Evolutionary conservation across 2,888 invertebrate genomes (phyloP), one percentile per base, ranked within the genome.

Genomic region (Galerucella pusilla): DNA sequence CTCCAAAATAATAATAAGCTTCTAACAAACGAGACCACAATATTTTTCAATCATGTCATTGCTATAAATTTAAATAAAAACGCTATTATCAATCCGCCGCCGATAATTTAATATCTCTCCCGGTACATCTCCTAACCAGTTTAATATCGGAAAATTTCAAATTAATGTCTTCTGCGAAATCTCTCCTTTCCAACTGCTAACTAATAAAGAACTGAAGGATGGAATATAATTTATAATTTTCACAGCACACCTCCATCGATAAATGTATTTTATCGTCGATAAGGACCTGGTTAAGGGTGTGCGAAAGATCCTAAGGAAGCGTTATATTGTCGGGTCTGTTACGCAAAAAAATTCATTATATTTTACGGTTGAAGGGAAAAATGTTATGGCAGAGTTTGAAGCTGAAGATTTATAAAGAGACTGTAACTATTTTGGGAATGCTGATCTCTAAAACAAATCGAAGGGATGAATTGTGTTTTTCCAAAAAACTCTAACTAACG

Each of bases 141-240:
- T 72, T 74, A 78, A 79, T 83, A 85, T 85, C 82, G 83, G 82
- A 84, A 84, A 63, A 83, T 84, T 84, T 77, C 80, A 82, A 84
- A 84, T 85, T 85, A 85, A 85, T 84, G 84, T 81, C 81, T 82
- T 83, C 85, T 84, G 84, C 82, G 83, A 82, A 84, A 83, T 85
- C 83, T 85, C 84, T 82, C 80, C 80, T 80, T 82, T 81, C 77
- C 75, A 80, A 81, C 80, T 79, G 80, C 79, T 77, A 81, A 80
- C 82, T 83, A 82, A 82, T 83, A 83, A 84, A 83, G 82, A 83
- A 82, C 77, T 74, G 75, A 63, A 71, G 59, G 68, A 63, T 16
- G 68, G 74, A 35, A 69, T 71, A 81, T 83, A 83, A 84, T 83
- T 84, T 83, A 84, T 82, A 83, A 84, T 83, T 84, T 80, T 79